These are phyloP conservation scores for Poeciliopsis presidionis DNA, from an alignment of 2,797 vertebrate genomes.

Conservation along the genomic window DNA sequence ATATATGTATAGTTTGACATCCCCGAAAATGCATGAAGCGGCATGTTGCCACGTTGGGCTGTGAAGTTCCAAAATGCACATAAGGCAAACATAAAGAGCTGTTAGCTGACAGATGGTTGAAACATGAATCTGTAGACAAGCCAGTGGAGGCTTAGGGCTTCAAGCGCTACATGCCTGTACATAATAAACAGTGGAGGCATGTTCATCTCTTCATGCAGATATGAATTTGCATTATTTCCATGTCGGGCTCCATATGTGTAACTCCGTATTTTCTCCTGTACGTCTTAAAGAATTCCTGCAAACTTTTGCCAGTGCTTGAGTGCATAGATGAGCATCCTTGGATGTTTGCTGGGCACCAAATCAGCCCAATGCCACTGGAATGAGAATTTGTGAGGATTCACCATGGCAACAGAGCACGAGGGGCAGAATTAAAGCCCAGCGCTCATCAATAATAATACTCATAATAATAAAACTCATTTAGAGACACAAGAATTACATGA, in stretches of 20 bases:
- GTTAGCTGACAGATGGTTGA: constrained; percentile 68
- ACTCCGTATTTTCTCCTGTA: constrained; percentile 3
- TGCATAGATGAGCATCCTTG: constrained; percentile 34
- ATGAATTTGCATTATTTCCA: neutral
- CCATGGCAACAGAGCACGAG: constrained; percentile 71
- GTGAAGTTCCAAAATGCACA: constrained; percentile 51
- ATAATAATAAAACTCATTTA: too few relatives aligned
- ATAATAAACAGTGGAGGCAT: constrained; percentile 49
- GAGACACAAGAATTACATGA: too few relatives aligned
- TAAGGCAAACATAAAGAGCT: constrained; percentile 44
- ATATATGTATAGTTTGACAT: constrained; percentile 45
- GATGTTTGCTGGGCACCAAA: constrained; percentile 54
- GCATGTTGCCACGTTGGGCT: constrained; percentile 38
- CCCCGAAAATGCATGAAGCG: constrained; percentile 41
- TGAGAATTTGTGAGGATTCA: constrained; percentile 71
- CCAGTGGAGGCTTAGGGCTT: constrained; percentile 47
- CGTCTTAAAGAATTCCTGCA: constrained; percentile 9
- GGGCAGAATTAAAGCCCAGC: constrained; percentile 57
- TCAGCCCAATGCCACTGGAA: constrained; percentile 67
- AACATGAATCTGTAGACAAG: constrained; percentile 63
- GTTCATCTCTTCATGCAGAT: constrained; percentile 19
- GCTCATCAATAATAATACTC: constrained; percentile 52
- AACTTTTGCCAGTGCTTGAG: constrained; percentile 18
- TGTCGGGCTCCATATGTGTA: constrained; percentile 16
- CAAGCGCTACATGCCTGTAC: constrained; percentile 43